Conservation (phyloP, 2,113 vertebrate genomes). For the Pollachius pollachius region DNA sequence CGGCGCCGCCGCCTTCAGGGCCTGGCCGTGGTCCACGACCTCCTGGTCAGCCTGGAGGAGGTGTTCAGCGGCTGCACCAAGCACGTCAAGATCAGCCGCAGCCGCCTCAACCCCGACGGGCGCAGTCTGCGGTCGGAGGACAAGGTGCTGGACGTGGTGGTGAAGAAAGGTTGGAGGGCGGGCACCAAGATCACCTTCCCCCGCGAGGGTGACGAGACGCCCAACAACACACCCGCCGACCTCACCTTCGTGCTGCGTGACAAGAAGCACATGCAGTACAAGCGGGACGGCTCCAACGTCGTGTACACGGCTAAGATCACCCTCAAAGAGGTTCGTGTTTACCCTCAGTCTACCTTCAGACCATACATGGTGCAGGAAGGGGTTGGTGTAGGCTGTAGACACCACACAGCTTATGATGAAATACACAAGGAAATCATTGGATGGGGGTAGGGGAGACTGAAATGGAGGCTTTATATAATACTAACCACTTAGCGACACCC, state of each 20-base stretch:
- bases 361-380: not conserved
- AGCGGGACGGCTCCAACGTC: slow-evolving; percentile 90
- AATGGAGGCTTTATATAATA: slow-evolving; percentile 6
- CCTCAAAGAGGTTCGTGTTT: slow-evolving; percentile 85
- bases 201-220: slow-evolving; percentile 89
- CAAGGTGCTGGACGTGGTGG: slow-evolving; percentile 94
- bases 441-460: not conserved
- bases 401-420: slow-evolving; percentile 7
- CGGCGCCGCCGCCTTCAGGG: slow-evolving; percentile 69
- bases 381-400: not conserved
- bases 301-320: slow-evolving; percentile 88
- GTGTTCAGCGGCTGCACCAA: slow-evolving; percentile 91
- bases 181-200: slow-evolving; percentile 98
- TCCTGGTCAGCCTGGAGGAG: slow-evolving; percentile 90
- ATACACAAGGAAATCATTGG: slow-evolving; percentile 10
- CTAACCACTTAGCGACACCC: slow-evolving; percentile 1
- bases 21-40: slow-evolving; percentile 75
- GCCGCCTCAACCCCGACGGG: slow-evolving; percentile 85
- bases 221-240: slow-evolving; percentile 86
- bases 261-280: slow-evolving; percentile 88
- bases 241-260: slow-evolving; percentile 95
- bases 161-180: slow-evolving; percentile 95
- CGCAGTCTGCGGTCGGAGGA: slow-evolving; percentile 84
- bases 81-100: slow-evolving; percentile 89
- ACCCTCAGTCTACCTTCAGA: not conserved